A percentile compares a stretch with the other conserved stretches of the same genome.
phyloP scores from a whole-genome alignment of 2,888 invertebrate genomes.

The Drosophila pegasa region DNA sequence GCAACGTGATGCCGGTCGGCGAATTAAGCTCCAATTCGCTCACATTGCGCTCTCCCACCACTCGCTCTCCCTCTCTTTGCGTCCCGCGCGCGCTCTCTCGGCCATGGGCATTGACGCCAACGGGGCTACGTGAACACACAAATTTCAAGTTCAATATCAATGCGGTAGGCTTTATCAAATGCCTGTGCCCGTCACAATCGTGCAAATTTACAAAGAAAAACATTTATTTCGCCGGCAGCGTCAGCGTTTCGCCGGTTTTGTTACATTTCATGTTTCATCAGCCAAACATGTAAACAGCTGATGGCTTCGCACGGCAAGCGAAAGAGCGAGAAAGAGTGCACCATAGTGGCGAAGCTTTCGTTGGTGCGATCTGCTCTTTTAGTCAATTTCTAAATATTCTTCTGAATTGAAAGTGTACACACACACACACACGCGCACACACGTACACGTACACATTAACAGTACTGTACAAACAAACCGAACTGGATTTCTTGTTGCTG shows the following conservation, averaged over 20 bases:
- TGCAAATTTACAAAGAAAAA: constrained; percentile 5
- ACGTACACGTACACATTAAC: background rate
- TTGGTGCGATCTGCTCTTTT: constrained; percentile 45
- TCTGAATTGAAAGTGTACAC: constrained; percentile 21
- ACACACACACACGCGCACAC: background rate
- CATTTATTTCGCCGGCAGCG: constrained; percentile 34
- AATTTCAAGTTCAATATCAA: constrained; percentile 75
- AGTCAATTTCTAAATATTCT: constrained; percentile 30
- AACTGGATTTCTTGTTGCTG: constrained; percentile 35
- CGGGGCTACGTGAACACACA: constrained; percentile 24
- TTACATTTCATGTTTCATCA: constrained; percentile 10
- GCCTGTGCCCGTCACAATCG: constrained; percentile 8
- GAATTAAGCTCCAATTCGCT: constrained; percentile 11
- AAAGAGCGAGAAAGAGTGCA: constrained; percentile 11
- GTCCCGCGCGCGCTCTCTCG: background rate
- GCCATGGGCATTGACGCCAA: constrained; percentile 20
- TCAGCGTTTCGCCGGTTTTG: constrained; percentile 46
- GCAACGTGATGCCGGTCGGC: constrained; percentile 61
- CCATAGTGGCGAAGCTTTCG: constrained; percentile 46
- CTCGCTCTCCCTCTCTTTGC: background rate
- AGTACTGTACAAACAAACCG: constrained; percentile 24
- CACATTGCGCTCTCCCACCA: background rate
- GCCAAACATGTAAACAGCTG: constrained; percentile 46
- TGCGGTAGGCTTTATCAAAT: constrained; percentile 32
- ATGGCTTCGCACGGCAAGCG: constrained; percentile 29